Percentiles rank a stretch among this genome's conserved stretches.
Conservation (phyloP, 2,888 invertebrate species). For the Cylindroiulus punctatus region DNA sequence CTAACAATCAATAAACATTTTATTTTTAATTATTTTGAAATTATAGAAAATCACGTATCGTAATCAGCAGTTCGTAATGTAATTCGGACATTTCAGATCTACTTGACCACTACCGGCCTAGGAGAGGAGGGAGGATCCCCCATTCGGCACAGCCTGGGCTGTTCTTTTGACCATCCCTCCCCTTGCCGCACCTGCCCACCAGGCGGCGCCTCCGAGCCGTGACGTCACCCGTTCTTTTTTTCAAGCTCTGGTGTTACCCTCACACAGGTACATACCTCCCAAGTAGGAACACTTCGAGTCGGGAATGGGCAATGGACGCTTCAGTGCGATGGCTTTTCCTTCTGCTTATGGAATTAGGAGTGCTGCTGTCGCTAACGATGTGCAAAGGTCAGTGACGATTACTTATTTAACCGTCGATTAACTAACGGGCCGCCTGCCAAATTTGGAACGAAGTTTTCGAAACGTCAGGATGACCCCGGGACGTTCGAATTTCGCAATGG, state of each 20-base stretch:
- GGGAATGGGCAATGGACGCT: constrained; percentile 51
- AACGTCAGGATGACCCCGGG: neutral
- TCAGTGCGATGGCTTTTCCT: constrained; percentile 48
- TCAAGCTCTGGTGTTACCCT: neutral
- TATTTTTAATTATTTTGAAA: too few species aligned
- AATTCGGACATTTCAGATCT: too few species aligned
- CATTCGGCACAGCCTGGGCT: too few species aligned
- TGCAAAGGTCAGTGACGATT: neutral
- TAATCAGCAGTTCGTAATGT: too few species aligned
- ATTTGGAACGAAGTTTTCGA: neutral
- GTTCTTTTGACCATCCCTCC: neutral
- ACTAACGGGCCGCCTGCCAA: neutral
- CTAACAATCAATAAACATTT: too few species aligned
- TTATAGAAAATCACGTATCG: too few species aligned
- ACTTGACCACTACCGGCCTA: too few species aligned
- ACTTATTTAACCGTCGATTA: neutral
- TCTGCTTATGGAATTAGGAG: constrained; percentile 46
- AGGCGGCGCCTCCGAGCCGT: neutral
- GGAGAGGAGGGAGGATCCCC: neutral
- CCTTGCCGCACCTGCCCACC: neutral
- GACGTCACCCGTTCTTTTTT: constrained; percentile 4
- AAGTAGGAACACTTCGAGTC: constrained; percentile 23
- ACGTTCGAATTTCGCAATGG: neutral
- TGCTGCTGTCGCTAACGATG: constrained; percentile 29
- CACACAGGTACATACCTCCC: constrained; percentile 1